Conservation (phyloP, 1,140 invertebrate genomes). For the Steinernema khuongi region DNA sequence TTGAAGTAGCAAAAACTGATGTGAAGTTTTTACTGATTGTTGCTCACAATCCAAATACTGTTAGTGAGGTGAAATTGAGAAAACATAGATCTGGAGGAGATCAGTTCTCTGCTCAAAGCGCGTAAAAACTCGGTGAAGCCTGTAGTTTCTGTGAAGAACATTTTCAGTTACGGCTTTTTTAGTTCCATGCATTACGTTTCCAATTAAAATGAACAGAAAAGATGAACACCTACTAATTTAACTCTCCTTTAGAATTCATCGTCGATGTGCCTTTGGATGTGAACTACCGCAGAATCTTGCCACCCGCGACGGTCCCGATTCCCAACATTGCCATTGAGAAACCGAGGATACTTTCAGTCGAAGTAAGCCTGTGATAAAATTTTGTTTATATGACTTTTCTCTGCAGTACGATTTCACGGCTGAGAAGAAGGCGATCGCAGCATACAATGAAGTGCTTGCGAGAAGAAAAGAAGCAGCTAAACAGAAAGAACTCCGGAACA, state of each 20-base stretch:
- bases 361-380: neutral
- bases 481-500: neutral
- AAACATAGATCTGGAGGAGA: no score
- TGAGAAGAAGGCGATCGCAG: slow-evolving; percentile 35
- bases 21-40: no score
- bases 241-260: slow-evolving; percentile 37
- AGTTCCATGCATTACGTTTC: no score
- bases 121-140: no score
- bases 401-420: slow-evolving; percentile 44
- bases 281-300: slow-evolving; percentile 26
- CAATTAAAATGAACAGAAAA: no score
- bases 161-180: no score
- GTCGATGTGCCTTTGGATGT: slow-evolving; percentile 42
- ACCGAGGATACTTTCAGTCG: slow-evolving; percentile 21
- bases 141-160: no score
- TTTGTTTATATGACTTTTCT: slow-evolving; percentile 23
- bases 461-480: slow-evolving; percentile 21
- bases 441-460: slow-evolving; percentile 19
- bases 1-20: no score
- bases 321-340: slow-evolving; percentile 24
- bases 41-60: no score
- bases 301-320: slow-evolving; percentile 29
- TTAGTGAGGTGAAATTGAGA: no score
- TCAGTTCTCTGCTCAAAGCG: no score
- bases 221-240: no score